Conservation (phyloP, 2,888 invertebrate genomes). For the Lycaena phlaeas region DNA sequence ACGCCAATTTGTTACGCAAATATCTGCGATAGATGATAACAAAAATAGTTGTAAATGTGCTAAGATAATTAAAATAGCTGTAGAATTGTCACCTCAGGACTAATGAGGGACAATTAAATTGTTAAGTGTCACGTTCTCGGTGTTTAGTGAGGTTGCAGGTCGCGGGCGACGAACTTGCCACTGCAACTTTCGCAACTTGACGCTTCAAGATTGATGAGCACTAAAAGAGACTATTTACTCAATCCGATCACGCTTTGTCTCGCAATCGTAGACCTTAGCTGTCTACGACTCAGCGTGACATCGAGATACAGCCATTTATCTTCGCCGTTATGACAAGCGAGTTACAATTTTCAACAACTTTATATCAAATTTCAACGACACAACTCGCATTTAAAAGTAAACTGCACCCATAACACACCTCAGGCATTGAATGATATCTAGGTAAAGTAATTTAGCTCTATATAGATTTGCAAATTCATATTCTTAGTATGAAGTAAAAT, state of each 20-base stretch:
- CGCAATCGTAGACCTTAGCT: constrained; percentile 50
- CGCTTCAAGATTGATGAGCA: constrained; percentile 62
- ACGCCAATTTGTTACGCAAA: too few relatives aligned
- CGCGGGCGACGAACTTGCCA: constrained; percentile 52
- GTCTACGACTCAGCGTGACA: constrained; percentile 27
- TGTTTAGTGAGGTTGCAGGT: constrained; percentile 60
- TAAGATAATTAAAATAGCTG: constrained; percentile 51
- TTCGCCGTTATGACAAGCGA: background rate
- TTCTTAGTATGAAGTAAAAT: too few relatives aligned
- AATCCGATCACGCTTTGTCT: constrained; percentile 66
- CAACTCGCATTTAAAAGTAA: constrained; percentile 1
- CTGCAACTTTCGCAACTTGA: constrained; percentile 57
- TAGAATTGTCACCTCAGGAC: constrained; percentile 50
- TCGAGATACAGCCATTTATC: constrained; percentile 1
- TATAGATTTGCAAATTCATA: too few relatives aligned
- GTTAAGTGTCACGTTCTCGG: constrained; percentile 57
- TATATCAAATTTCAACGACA: background rate
- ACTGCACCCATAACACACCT: constrained; percentile 2
- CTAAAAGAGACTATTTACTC: constrained; percentile 58
- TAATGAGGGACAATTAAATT: constrained; percentile 67
- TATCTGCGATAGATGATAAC: too few relatives aligned
- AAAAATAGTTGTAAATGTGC: too few relatives aligned
- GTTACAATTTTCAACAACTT: background rate
- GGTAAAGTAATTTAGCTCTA: background rate
- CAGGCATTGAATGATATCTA: background rate